Percentiles rank a stretch among this genome's conserved stretches.
Evolutionary conservation across 2,888 invertebrate species (phyloP).

Genomic region (Ornithoptera alexandrae): DNA sequence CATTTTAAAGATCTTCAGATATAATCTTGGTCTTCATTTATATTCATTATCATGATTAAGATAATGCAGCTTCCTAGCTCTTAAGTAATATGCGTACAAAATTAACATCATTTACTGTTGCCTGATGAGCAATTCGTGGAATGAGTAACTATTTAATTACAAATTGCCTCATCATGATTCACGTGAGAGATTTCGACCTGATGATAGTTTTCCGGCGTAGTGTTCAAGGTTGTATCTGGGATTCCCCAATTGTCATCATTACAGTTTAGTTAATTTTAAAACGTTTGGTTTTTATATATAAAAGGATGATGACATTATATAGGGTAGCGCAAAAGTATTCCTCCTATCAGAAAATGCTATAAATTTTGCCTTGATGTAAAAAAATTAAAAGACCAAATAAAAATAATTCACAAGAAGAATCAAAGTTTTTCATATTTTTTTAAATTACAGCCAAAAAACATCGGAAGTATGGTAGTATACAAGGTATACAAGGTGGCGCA

Average conservation of each 20-base stretch:
- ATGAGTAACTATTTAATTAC: slow-evolving; percentile 23
- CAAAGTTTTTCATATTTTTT: too few species aligned
- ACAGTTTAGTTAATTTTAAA: background rate
- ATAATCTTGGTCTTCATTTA: background rate
- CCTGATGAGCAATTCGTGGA: slow-evolving; percentile 6
- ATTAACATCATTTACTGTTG: background rate
- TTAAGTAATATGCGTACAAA: background rate
- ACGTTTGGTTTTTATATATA: background rate
- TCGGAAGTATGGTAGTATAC: too few species aligned
- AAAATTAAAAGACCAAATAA: too few species aligned
- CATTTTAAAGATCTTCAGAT: background rate
- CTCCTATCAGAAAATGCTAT: too few species aligned
- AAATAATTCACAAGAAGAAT: too few species aligned
- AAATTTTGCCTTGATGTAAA: too few species aligned
- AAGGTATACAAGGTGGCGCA: too few species aligned
- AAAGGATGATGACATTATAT: background rate
- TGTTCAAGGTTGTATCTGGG: slow-evolving; percentile 1
- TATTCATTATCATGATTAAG: background rate
- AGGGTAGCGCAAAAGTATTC: too few species aligned
- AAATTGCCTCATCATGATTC: slow-evolving; percentile 16
- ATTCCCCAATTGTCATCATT: background rate
- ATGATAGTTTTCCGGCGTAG: slow-evolving; percentile 7
- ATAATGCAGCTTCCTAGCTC: background rate
- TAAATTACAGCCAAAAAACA: too few species aligned
- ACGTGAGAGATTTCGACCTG: background rate